Evolutionary conservation across 2,888 invertebrate species (phyloP), one percentile per base, ranked within the genome.

Genomic region (Trichogramma evanescens): DNA sequence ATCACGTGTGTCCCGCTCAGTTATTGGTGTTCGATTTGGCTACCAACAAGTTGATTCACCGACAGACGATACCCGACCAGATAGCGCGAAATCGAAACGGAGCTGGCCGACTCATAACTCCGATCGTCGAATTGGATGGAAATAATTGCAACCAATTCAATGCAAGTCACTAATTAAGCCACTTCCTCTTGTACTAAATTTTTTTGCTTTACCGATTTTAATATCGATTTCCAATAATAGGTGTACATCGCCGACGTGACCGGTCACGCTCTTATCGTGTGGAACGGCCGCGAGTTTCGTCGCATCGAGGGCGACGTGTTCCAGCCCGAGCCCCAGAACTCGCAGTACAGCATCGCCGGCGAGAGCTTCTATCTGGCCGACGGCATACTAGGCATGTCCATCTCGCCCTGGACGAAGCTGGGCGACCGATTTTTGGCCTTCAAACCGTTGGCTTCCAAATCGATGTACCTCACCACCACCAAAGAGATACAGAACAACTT

Each of bases 1-100:
- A 70, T 0, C 81, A 82, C 66, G 70, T 80, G 6, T 93, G 91
- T 68, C 82, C 84, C 0, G 86, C 91, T 0, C 88, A 91, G 73
- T 73, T 92, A 7, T 75, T 91, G 0, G 84, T 87, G 0, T 89
- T 90, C 69, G 85, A 91, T 74, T 75, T 91, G 55, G 69, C 69
- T 43, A 86, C 81, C 0, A 73, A 79, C 61, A 57, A 59, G 48
- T 64, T 79, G 50, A 55, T 78, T 13, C 68, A 69, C 9, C 59
- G 60, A 13, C 13, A 69, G 3, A 56, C 6, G 9, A 70, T 74
- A 48, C 69, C 72, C 0, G 4, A 54, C 0, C 6, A 64, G 0
- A 7, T 68, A 1, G 61, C 72, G 4, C 26, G 26, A 4, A 70
- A 70, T 55, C 13, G 62, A n/a, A 61, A 51, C 0, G 64, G 62